Base-by-base conservation (phyloP, 37 sponge, comb jelly and placozoan genomes). In the Halisarca cf. caerulea region DNA sequence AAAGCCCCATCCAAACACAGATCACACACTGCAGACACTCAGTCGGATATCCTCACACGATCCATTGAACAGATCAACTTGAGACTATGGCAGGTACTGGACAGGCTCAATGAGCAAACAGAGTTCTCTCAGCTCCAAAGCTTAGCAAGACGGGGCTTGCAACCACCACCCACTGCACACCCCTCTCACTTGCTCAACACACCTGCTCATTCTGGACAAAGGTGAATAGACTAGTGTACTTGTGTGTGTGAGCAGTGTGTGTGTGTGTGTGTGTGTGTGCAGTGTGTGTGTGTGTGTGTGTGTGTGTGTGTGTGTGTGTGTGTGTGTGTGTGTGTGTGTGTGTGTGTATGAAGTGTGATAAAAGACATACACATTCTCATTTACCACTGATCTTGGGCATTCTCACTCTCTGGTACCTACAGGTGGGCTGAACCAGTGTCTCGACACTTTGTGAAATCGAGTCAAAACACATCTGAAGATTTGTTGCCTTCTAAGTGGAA, bases 41-140 rank as follows among this genome's bases (percentile, higher is more conserved):
- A 43, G 45, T 2, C 77, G 2, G 28, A 47, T 23, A 64, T 33
- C 7, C 43, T 89, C 24, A 82, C 57, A 54, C 6, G 32, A 17
- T 84, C 90, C 3, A 74, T 90, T 28, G 6, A 81, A 0, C 35
- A 72, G 15, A 90, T 90, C 66, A 90, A 90, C 70, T 23, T 35
- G 18, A 86, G 85, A 68, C 66, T 90, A 33, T 59, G 86, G 35
- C 77, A 90, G 68, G 78, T 90, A 39, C 32, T 86, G 42, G 74
- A 42, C 53, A 70, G 37, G 28, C 30, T 86, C 14, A 9, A 38
- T 43, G 55, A 84, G 17, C 82, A 59, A 3, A 15, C 82, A 81
- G 45, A 21, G 24, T 74, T 74, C 24, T 40, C 77, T 25, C 42
- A 74, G 8, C 42, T 43, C 21, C 77, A 74, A 44, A 37, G 36